Evolutionary conservation across 2,113 vertebrate genomes (phyloP).

Genomic region (Carassius gibelio): DNA sequence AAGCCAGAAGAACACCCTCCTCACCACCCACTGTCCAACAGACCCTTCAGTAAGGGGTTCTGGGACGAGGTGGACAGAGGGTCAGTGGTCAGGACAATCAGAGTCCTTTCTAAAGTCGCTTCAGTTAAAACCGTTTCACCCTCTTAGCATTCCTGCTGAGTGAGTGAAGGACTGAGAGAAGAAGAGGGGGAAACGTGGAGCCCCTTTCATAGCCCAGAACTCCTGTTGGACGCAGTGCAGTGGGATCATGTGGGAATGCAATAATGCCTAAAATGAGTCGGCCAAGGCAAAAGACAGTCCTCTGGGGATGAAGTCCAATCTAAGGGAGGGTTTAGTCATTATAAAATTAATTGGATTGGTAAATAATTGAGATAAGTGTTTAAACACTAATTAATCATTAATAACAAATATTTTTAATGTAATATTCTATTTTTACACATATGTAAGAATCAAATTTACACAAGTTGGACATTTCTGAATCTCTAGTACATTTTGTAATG

Average conservation of each 20-base stretch:
- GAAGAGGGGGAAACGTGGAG: slow-evolving; percentile 42
- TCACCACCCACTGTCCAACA: slow-evolving; percentile 48
- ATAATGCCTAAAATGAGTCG: slow-evolving; percentile 27
- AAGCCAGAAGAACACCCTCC: slow-evolving; percentile 51
- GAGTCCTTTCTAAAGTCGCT: slow-evolving; percentile 60
- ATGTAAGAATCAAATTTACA: background rate
- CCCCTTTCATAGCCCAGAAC: slow-evolving; percentile 36
- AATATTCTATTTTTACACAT: background rate
- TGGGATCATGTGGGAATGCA: slow-evolving; percentile 22
- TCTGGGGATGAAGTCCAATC: background rate
- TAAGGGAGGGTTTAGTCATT: background rate
- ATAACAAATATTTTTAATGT: too few species aligned
- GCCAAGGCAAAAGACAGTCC: slow-evolving; percentile 12
- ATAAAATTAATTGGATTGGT: too few species aligned
- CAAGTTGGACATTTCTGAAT: background rate
- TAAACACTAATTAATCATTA: background rate
- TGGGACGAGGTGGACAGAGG: slow-evolving; percentile 67
- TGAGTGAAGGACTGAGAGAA: slow-evolving; percentile 35
- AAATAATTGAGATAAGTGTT: background rate
- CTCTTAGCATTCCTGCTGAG: slow-evolving; percentile 55
- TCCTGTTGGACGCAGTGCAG: slow-evolving; percentile 27
- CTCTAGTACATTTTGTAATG: background rate
- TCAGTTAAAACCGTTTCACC: slow-evolving; percentile 72
- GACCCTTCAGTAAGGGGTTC: slow-evolving; percentile 65
- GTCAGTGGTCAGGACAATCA: slow-evolving; percentile 71